These are phyloP conservation scores for Bombus sylvicola DNA, from an alignment of 1,140 invertebrate genomes.

Conservation along the genomic window DNA sequence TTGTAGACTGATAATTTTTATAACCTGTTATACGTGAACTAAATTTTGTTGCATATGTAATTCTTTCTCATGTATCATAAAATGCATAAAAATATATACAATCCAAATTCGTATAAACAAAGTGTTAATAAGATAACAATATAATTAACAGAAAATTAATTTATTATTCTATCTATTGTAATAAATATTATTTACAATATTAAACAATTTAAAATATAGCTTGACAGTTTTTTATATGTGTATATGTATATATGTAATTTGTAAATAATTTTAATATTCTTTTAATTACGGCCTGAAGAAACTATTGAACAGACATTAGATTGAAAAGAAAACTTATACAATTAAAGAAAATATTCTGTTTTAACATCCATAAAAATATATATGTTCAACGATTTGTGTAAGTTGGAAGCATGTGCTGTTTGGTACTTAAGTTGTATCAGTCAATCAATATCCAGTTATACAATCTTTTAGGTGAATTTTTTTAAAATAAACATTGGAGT, in stretches of 20 bases:
- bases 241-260: neutral
- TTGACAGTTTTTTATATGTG: slow-evolving; percentile 24
- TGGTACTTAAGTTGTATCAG: neutral
- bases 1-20: slow-evolving; percentile 12
- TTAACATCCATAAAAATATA: slow-evolving; percentile 9
- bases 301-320: neutral
- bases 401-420: neutral
- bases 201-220: neutral
- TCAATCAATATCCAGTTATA: slow-evolving; percentile 11
- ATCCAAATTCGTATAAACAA: slow-evolving; percentile 2
- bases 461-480: neutral
- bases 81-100: slow-evolving; percentile 16
- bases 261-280: neutral
- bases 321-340: neutral
- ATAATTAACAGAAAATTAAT: slow-evolving; percentile 27
- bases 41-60: neutral
- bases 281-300: neutral
- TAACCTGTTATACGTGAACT: slow-evolving; percentile 3
- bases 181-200: slow-evolving; percentile 29
- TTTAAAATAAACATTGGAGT: neutral
- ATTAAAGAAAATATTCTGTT: slow-evolving; percentile 6
- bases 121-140: slow-evolving; percentile 4
- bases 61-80: neutral
- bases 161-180: slow-evolving; percentile 34
- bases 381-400: neutral